A percentile compares a stretch with the other conserved stretches of the same genome.
phyloP scores from a whole-genome alignment of 23 tunicate species.

The Phallusia fumigata region DNA sequence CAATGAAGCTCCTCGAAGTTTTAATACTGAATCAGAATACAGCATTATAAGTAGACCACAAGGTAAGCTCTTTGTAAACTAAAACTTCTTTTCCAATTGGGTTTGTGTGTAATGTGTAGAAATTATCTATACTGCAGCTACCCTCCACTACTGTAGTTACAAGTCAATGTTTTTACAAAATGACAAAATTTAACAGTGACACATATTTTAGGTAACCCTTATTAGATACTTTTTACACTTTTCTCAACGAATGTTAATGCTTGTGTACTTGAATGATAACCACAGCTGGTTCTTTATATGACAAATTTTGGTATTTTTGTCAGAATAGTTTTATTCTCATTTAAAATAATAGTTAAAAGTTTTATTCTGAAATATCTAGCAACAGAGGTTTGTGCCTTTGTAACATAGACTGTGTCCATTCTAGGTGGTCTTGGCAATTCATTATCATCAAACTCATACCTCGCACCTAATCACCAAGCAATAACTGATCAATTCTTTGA shows the following conservation, averaged over 20 bases:
- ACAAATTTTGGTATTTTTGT: no score
- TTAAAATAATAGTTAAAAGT: neutral
- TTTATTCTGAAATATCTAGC: neutral
- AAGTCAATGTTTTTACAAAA: no score
- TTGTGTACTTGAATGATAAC: no score
- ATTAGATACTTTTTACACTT: no score
- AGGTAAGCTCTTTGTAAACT: neutral
- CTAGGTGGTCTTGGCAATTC: neutral
- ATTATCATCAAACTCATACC: neutral
- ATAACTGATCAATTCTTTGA: no score
- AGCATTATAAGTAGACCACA: constrained; percentile 41
- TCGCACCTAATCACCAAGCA: neutral
- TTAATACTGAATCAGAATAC: constrained; percentile 35
- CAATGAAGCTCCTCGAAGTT: constrained; percentile 14
- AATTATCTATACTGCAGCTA: no score
- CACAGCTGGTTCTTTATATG: no score
- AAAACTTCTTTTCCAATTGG: neutral
- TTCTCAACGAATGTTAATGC: no score
- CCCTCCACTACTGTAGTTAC: no score
- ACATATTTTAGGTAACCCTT: no score
- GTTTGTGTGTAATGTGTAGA: neutral
- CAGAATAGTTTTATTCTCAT: no score
- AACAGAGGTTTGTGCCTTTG: neutral
- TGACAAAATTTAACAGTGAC: no score
- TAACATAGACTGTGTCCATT: neutral